Conservation (phyloP, 1,140 invertebrate genomes). For the Himalopsyche phryganea region DNA sequence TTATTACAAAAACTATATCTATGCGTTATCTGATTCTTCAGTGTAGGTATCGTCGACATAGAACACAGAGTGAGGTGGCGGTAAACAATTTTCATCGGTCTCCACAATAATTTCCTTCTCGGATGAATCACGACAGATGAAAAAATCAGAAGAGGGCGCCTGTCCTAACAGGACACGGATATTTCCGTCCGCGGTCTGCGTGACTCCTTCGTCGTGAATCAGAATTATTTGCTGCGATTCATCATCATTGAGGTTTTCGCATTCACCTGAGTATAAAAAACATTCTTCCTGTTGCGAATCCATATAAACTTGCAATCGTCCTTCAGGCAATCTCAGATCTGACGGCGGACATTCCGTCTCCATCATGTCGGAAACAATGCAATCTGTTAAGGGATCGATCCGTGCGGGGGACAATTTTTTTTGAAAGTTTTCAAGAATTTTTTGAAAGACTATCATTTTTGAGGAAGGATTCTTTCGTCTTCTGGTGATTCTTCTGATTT, state of each 20-base stretch:
- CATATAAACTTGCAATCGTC: not conserved
- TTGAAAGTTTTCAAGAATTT: not conserved
- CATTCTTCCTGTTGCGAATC: slow-evolving; percentile 1
- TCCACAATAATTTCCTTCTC: not conserved
- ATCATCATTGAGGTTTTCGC: not conserved
- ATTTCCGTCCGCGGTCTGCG: not conserved
- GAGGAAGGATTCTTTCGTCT: slow-evolving; percentile 5
- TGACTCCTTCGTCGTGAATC: not conserved
- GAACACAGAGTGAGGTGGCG: too few relatives aligned
- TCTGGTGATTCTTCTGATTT: slow-evolving; percentile 18
- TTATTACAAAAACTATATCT: too few relatives aligned
- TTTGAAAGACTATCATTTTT: not conserved
- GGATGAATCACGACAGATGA: slow-evolving; percentile 14
- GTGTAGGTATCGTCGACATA: too few relatives aligned
- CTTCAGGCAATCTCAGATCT: not conserved
- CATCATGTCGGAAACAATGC: not conserved
- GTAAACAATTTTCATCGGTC: too few relatives aligned
- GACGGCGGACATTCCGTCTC: not conserved
- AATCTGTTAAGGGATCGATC: too few relatives aligned
- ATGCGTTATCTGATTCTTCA: too few relatives aligned
- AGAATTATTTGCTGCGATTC: slow-evolving; percentile 18
- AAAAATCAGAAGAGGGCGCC: not conserved
- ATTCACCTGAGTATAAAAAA: not conserved
- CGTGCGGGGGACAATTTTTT: not conserved
- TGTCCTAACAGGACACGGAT: slow-evolving; percentile 2